Evolutionary conservation across 2,113 vertebrate genomes (phyloP), one percentile per base, ranked within the genome.

Genomic region (Turdus rufiventris): DNA sequence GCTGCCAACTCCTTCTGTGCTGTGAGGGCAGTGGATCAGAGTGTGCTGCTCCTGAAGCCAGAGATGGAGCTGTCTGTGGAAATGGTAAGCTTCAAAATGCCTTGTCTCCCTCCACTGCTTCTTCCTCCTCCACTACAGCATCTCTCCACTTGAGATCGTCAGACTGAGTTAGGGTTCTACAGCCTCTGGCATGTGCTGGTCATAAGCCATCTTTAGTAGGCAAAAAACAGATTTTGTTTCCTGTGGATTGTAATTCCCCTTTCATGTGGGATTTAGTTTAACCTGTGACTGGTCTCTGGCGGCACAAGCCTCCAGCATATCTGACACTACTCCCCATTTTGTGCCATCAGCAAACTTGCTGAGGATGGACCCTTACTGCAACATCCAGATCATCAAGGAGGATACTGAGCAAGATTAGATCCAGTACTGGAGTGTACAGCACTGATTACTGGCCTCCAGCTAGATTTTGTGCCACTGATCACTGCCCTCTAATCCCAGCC

Each of bases 21-120:
- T 2, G 81, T 99, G n/a, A 96, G 97, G 60, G 98, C 98, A 54
- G 94, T 99, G 38, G 99, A 99, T 96, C 96, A 98, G 96, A 98
- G 98, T 0, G 38, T 98, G 43, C 93, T 98, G 42, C 97, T 99
- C 50, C 94, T 98, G 58, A 93, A 95, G 68, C 33, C 93, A 0
- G 97, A 98, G 70, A 43, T 45, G 18, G 97, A 97, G 38, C 70
- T 97, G 18, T 94, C 97, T 63, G 70, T 86, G 79, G 92, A 98
- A 56, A 45, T 11, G 89, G 57, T 96, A 80, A 93, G 62, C 6
- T 79, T 20, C 28, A 40, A 16, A 34, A 38, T 0, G 2, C 12
- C 9, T 36, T 61, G 12, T 18, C 13, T 54, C 43, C 13, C 81
- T 70, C 53, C 43, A 11, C 14, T 36, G 38, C 23, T 40, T 36